These are phyloP conservation scores for Camponotus fellah DNA, from an alignment of 2,888 invertebrate species.

Conservation along the genomic window DNA sequence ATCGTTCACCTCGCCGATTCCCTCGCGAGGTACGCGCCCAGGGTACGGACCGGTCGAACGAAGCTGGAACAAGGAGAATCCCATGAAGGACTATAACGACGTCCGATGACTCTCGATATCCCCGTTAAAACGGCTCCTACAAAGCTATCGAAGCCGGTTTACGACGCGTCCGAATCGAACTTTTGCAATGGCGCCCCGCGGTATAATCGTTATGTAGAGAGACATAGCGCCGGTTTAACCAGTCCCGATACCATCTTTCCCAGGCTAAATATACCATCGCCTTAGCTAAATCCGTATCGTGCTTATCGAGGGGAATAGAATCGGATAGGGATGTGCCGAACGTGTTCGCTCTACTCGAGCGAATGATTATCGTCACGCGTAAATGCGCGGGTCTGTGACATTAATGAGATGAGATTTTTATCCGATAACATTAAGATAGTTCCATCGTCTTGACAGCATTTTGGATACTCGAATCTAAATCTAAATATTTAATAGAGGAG, in stretches of 20 bases:
- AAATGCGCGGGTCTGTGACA: background rate
- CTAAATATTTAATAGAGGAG: background rate
- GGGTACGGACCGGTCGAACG: slow-evolving; percentile 47
- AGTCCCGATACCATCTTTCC: slow-evolving; percentile 82
- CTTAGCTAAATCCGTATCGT: slow-evolving; percentile 81
- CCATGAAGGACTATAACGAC: slow-evolving; percentile 52
- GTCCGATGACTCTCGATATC: slow-evolving; percentile 58
- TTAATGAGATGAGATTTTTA: background rate
- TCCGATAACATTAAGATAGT: background rate
- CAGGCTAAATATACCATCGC: slow-evolving; percentile 81
- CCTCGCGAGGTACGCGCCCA: background rate
- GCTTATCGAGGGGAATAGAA: slow-evolving; percentile 64
- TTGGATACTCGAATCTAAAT: background rate
- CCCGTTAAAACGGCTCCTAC: slow-evolving; percentile 77
- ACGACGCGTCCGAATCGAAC: slow-evolving; percentile 77
- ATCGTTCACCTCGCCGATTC: slow-evolving; percentile 47
- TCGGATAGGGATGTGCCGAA: slow-evolving; percentile 70
- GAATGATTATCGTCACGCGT: background rate
- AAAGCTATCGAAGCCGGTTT: slow-evolving; percentile 81
- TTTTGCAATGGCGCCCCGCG: slow-evolving; percentile 63
- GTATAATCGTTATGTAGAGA: slow-evolving; percentile 80
- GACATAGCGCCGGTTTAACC: slow-evolving; percentile 78
- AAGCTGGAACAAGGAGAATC: slow-evolving; percentile 38
- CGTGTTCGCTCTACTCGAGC: background rate
- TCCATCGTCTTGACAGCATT: background rate